A percentile compares a stretch with the other conserved stretches of the same genome.
Evolutionary conservation across 1,140 invertebrate species (phyloP).

Genomic region (Sinonovacula constricta): DNA sequence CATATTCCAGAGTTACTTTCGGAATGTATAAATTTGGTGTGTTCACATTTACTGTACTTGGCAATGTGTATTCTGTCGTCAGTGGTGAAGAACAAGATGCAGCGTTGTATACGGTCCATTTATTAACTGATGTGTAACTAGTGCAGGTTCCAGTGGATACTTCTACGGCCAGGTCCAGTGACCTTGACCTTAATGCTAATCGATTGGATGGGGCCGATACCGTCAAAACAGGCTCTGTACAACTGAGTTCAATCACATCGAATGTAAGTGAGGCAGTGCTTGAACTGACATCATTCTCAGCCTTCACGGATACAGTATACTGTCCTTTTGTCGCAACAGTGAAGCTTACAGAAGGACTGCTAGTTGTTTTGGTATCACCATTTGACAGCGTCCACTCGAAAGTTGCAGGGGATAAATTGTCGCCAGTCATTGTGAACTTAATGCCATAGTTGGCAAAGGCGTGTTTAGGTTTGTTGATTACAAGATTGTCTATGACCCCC

Average conservation of each 20-base stretch:
- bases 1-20: slow-evolving; percentile 34
- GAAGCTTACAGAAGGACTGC: slow-evolving; percentile 35
- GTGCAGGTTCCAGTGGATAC: slow-evolving; percentile 52
- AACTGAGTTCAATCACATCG: slow-evolving; percentile 58
- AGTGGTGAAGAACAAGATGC: slow-evolving; percentile 33
- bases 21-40: slow-evolving; percentile 46
- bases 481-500: slow-evolving; percentile 51
- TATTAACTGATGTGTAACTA: slow-evolving; percentile 61
- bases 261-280: slow-evolving; percentile 41
- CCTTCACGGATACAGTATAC: slow-evolving; percentile 52
- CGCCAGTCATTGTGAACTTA: slow-evolving; percentile 51
- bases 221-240: slow-evolving; percentile 56
- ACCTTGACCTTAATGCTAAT: slow-evolving; percentile 51
- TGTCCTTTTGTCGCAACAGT: slow-evolving; percentile 49
- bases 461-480: slow-evolving; percentile 25
- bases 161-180: slow-evolving; percentile 62
- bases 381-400: slow-evolving; percentile 61
- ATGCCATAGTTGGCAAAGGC: slow-evolving; percentile 56
- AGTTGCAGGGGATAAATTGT: slow-evolving; percentile 53
- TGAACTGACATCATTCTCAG: slow-evolving; percentile 57
- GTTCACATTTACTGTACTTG: slow-evolving; percentile 36
- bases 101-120: slow-evolving; percentile 60
- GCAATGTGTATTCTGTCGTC: slow-evolving; percentile 9
- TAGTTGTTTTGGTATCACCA: slow-evolving; percentile 29
- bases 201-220: slow-evolving; percentile 39